Evolutionary conservation across 2,888 invertebrate species (phyloP), one percentile per base, ranked within the genome.

Genomic region (Xestobium rufovillosum): DNA sequence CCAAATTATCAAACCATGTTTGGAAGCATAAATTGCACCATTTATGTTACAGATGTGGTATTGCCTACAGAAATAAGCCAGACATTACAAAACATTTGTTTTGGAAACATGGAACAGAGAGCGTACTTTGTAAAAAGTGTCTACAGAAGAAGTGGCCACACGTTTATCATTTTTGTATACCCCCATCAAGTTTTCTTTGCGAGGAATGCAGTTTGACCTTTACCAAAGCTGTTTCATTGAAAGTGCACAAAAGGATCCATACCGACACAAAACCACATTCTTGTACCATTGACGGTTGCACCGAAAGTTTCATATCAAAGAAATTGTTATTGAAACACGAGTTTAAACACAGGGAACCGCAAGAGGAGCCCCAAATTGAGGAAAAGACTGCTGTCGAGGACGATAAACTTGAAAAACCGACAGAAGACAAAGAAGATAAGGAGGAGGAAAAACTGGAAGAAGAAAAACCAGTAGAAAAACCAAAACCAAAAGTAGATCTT

Each of bases 71-170:
- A 48, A 89, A 88, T 63, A 88, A 88, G 60, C 81, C 81, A 36
- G 88, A 89, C 56, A 90, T 89, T 40, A 86, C 85, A 10, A 86
- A 87, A 57, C 90, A 91, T 67, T 68, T 90, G 37, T 89, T 88
- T 61, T 90, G 90, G 89, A 91, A 90, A 63, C 90, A 91, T 62
- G 89, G 89, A 13, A 89, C 89, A 2, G 87, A 90, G 57, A 88
- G 88, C 65, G 81, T 85, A 2, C 65, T 80, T 19, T 90, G 90
- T 59, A 87, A 87, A 61, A 80, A 75, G 55, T 90, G 90, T 61
- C 64, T 88, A 34, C 87, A 89, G 56, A 90, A 89, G 57, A 88
- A 88, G 53, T 90, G 90, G 90, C 87, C 87, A 0, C 88, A 90
- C 63, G 83, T 89, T 3, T 90, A 89, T 67, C 90, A 90, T 60